Evolutionary conservation across 2,113 vertebrate species (phyloP).

Genomic region (Accipiter cooperii): DNA sequence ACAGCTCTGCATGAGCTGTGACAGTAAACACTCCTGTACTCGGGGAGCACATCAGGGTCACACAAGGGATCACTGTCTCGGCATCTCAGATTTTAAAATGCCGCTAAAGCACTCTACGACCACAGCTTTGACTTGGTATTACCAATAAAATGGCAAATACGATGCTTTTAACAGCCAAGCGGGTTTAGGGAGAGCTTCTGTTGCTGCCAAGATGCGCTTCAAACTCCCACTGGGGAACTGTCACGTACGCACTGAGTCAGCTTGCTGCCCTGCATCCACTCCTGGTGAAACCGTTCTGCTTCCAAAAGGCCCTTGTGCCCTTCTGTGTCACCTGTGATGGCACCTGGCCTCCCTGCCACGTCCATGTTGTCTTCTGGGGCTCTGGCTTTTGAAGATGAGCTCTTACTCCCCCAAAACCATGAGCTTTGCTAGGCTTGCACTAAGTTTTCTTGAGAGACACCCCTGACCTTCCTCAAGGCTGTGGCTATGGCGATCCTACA

Average conservation of each 20-base stretch:
- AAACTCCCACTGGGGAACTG: neutral
- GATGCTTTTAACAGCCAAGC: neutral
- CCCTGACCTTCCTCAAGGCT: too few species aligned
- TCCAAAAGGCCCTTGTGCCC: neutral
- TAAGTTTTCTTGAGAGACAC: neutral
- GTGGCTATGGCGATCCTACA: fast-evolving
- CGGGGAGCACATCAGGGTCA: neutral
- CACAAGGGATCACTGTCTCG: fast-evolving
- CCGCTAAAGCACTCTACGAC: neutral
- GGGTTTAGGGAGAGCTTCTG: neutral
- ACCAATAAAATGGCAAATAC: neutral
- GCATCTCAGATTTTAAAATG: neutral
- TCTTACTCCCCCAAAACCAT: neutral
- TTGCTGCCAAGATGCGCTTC: neutral
- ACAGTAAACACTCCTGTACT: neutral
- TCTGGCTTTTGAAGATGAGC: neutral
- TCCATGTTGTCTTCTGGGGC: neutral
- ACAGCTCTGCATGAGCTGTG: neutral
- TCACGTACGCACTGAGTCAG: neutral
- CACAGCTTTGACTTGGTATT: neutral
- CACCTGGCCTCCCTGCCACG: fast-evolving
- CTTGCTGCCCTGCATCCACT: neutral
- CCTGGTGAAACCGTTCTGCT: neutral
- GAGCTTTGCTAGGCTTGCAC: neutral
- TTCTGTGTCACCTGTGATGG: neutral